phyloP scores from a whole-genome alignment of 1,140 invertebrate species.

The Leptinotarsa texana region DNA sequence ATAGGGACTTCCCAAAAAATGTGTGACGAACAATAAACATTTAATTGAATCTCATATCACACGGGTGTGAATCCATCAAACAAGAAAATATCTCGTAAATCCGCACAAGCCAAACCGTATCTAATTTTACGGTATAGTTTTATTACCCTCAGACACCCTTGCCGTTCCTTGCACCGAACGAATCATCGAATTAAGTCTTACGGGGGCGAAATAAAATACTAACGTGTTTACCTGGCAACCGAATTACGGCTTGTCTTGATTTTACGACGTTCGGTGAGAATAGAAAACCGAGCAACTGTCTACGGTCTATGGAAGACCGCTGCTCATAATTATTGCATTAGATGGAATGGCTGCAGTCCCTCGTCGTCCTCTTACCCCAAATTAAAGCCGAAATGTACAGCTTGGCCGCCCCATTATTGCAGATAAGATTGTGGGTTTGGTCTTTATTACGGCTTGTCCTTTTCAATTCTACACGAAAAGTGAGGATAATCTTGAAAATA shows the following conservation, averaged over 20 bases:
- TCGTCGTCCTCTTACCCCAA: slow-evolving; percentile 24
- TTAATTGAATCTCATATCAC: slow-evolving; percentile 2
- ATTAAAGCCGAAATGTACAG: slow-evolving; percentile 20
- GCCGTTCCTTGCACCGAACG: neutral
- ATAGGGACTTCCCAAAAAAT: neutral
- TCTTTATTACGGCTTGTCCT: slow-evolving; percentile 23
- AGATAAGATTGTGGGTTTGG: slow-evolving; percentile 22
- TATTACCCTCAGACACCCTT: slow-evolving; percentile 10
- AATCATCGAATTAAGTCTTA: slow-evolving; percentile 22
- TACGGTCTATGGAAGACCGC: slow-evolving; percentile 28
- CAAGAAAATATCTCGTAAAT: slow-evolving; percentile 8
- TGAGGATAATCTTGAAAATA: neutral
- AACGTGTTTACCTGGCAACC: slow-evolving; percentile 26
- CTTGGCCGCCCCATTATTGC: slow-evolving; percentile 17
- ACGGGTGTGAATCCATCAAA: neutral
- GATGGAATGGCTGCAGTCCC: slow-evolving; percentile 11
- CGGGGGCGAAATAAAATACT: slow-evolving; percentile 24
- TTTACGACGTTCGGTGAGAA: slow-evolving; percentile 17
- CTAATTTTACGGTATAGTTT: slow-evolving; percentile 14
- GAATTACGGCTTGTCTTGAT: slow-evolving; percentile 16
- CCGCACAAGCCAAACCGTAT: neutral
- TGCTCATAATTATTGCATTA: slow-evolving; percentile 43
- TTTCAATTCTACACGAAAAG: slow-evolving; percentile 18
- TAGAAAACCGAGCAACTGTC: slow-evolving; percentile 3
- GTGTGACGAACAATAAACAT: no score